Base-by-base conservation (phyloP, 2,888 invertebrate species). In the Harmothoe impar region DNA sequence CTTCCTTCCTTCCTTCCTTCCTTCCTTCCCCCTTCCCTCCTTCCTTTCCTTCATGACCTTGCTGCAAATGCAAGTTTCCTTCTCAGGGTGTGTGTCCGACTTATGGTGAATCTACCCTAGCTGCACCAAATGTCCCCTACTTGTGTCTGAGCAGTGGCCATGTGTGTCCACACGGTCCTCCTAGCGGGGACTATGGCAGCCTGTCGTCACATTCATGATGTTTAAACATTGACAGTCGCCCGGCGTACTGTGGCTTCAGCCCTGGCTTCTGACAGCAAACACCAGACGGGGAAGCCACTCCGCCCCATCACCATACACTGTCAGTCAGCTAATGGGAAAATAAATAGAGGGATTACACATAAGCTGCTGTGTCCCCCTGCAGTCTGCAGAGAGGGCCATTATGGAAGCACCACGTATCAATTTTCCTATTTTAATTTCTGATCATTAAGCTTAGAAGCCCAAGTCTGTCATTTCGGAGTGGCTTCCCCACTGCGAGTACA, bases 331-430 rank as follows among this genome's bases (percentile, higher is more conserved):
- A 62, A 62, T 62, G 62, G 62, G 62, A 62, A 62, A 62, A 62
- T 62, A 62, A 62, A 62, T 62, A 62, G 62, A 62, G 62, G 62
- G 62, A 62, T 62, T 62, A 62, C 62, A n/a, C 62, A 62, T 62
- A 62, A 20, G 7, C 62, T 20, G 23, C 62, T n/a, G 62, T 62
- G 62, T 20, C n/a, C 3, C 3, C 20, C 62, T 62, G 20, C 62
- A n/a, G 23, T 15, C 12, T n/a, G 62, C 20, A n/a, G 62, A n/a
- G 62, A 20, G 23, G n/a, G 62, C 0, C 62, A 62, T 62, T 62
- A 62, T 62, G 62, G 62, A 62, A n/a, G n/a, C n/a, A n/a, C 62
- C 62, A n/a, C 62, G 62, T 62, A 62, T 62, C 62, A 62, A 62
- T 62, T 62, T 62, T 62, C 62, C 62, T 7, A 62, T 62, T 62